A percentile compares a stretch with the other conserved stretches of the same genome.
Evolutionary conservation across 2,888 invertebrate genomes (phyloP).

Genomic region (Phalangium opilio): DNA sequence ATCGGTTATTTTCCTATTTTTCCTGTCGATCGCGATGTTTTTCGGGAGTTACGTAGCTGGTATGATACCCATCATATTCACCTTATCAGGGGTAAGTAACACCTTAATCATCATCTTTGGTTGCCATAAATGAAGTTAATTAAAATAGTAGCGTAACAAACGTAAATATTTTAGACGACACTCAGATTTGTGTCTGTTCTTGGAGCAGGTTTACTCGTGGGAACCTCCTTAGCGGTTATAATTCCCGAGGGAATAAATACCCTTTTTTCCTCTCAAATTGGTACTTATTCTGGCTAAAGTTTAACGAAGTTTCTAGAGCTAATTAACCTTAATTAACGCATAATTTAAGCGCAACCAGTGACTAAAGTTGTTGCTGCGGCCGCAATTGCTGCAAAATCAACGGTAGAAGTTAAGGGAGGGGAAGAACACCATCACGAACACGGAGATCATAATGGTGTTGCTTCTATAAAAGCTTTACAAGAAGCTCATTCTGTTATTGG

Average conservation of each 20-base stretch:
- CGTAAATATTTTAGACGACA: slow-evolving; percentile 51
- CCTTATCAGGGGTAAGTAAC: slow-evolving; percentile 71
- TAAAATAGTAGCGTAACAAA: too few relatives aligned
- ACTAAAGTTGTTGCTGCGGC: too few relatives aligned
- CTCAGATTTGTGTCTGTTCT: slow-evolving; percentile 83
- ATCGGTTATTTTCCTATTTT: slow-evolving; percentile 62
- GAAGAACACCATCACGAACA: too few relatives aligned
- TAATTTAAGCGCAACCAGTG: too few relatives aligned
- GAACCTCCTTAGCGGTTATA: slow-evolving; percentile 92
- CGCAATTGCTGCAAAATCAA: too few relatives aligned
- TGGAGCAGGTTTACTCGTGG: slow-evolving; percentile 91
- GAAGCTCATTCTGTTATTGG: slow-evolving; percentile 74
- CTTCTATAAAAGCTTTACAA: neutral
- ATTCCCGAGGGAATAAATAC: slow-evolving; percentile 92
- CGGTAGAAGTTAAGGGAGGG: too few relatives aligned
- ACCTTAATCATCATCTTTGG: neutral
- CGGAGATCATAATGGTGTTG: too few relatives aligned
- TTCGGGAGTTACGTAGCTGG: slow-evolving; percentile 91
- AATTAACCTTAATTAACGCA: too few relatives aligned
- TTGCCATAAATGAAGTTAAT: too few relatives aligned
- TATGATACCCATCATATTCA: slow-evolving; percentile 81
- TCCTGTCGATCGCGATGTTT: slow-evolving; percentile 81
- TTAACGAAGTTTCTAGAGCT: too few relatives aligned
- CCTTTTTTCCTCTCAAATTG: slow-evolving; percentile 24
- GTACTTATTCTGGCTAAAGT: slow-evolving; percentile 7